Base-by-base conservation (phyloP, 37 sponge, comb jelly and placozoan genomes). In the Oopsacas minuta region DNA sequence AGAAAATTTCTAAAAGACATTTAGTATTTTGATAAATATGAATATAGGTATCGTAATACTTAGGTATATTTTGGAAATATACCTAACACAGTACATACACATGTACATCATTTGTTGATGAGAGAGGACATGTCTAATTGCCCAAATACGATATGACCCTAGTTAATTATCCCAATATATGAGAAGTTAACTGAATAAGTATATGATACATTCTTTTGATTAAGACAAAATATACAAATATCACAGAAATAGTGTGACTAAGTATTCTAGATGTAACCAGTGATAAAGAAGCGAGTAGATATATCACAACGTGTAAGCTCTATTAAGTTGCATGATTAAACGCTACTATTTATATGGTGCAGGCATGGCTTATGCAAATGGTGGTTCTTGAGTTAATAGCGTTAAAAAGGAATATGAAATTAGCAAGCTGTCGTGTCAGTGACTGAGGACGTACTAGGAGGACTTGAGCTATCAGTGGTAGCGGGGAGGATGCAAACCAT, bases 141-240 rank as follows among this genome's bases (percentile, higher is more conserved):
- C n/a, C n/a, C n/a, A n/a, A n/a, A n/a, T n/a, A n/a, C n/a, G n/a
- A n/a, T n/a, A n/a, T n/a, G n/a, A n/a, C n/a, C n/a, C n/a, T n/a
- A n/a, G n/a, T n/a, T n/a, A n/a, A n/a, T n/a, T n/a, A n/a, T n/a
- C n/a, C n/a, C n/a, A n/a, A n/a, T n/a, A n/a, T n/a, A n/a, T n/a
- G n/a, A n/a, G n/a, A n/a, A n/a, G n/a, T n/a, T n/a, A n/a, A n/a
- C n/a, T n/a, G n/a, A n/a, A n/a, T n/a, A 42, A 42, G 49, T 42
- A 61, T 61, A 61, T 61, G 30, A 61, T 61, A 61, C 75, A 61
- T 25, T 61, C 75, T 61, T 10, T 61, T 61, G 75, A 61, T 61
- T n/a, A 61, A 61, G 75, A 61, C 75, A 61, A 61, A 61, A 61
- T 61, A 61, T 61, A 61, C 75, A 61, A 61, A 61, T 42, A 61